These are phyloP conservation scores for Rhopalosiphum nymphaeae DNA, from an alignment of 2,888 invertebrate genomes.

Conservation along the genomic window DNA sequence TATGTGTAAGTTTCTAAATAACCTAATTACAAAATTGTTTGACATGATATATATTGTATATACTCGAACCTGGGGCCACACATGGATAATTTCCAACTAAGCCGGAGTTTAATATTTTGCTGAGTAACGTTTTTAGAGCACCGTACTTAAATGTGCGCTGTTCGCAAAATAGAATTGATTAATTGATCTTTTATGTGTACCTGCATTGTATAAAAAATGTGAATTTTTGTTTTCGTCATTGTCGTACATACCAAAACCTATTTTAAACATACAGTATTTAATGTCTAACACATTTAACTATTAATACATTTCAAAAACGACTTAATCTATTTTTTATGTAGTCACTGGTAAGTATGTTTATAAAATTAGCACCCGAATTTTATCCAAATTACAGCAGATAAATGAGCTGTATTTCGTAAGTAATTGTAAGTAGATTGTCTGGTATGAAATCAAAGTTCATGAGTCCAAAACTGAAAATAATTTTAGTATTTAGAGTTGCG, in stretches of 20 bases:
- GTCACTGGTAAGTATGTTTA: not conserved
- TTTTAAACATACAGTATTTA: not conserved
- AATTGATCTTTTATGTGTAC: not conserved
- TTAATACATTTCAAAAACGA: not conserved
- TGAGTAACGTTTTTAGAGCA: not conserved
- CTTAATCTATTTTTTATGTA: not conserved
- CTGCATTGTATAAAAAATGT: not conserved
- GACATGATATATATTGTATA: not conserved
- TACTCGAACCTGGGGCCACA: not conserved
- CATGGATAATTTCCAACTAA: not conserved
- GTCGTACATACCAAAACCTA: not conserved
- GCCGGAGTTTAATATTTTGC: not conserved
- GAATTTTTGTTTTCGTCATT: not conserved
- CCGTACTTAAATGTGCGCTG: not conserved
- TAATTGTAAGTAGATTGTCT: not conserved
- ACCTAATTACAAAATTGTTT: not conserved
- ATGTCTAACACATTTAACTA: not conserved
- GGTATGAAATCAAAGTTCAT: not conserved
- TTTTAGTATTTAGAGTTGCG: too few species aligned
- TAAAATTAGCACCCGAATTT: not conserved
- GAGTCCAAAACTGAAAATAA: too few species aligned
- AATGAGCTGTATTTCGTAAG: not conserved
- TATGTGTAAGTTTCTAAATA: not conserved
- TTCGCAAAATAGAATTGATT: not conserved
- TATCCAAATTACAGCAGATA: not conserved